Conservation (phyloP, 2,797 vertebrate species). For the Tympanoctomys barrerae region DNA sequence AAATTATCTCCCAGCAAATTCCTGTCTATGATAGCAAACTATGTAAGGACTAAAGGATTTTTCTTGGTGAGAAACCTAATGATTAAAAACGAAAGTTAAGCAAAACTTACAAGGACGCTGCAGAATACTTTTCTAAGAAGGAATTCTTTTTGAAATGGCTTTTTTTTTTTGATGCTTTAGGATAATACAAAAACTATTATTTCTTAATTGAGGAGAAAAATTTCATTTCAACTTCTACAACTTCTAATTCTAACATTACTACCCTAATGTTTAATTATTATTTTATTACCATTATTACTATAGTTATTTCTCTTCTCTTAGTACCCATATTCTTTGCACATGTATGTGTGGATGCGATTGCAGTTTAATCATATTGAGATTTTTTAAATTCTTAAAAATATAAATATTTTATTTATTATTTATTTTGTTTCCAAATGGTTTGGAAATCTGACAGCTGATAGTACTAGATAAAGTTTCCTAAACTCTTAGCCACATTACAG, state of each 20-base stretch:
- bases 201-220: constrained; percentile 63
- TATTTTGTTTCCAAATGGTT: constrained; percentile 48
- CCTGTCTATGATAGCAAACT: neutral
- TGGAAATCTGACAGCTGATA: constrained; percentile 22
- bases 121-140: constrained; percentile 46
- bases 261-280: constrained; percentile 64
- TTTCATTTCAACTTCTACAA: constrained; percentile 57
- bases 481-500: neutral
- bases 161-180: constrained; percentile 68
- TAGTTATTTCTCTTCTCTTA: constrained; percentile 69
- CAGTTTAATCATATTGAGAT: constrained; percentile 62
- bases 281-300: constrained; percentile 57
- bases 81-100: constrained; percentile 12
- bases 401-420: neutral
- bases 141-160: constrained; percentile 46
- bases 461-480: constrained; percentile 2
- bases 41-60: neutral
- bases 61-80: constrained; percentile 45
- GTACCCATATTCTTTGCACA: constrained; percentile 55
- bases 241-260: constrained; percentile 47
- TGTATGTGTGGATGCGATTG: neutral
- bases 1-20: constrained; percentile 56
- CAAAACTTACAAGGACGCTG: constrained; percentile 30
- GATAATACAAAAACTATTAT: constrained; percentile 62
- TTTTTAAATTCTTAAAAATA: constrained; percentile 47